These are phyloP conservation scores for Lophius piscatorius DNA, from an alignment of 2,113 vertebrate genomes.

Conservation along the genomic window DNA sequence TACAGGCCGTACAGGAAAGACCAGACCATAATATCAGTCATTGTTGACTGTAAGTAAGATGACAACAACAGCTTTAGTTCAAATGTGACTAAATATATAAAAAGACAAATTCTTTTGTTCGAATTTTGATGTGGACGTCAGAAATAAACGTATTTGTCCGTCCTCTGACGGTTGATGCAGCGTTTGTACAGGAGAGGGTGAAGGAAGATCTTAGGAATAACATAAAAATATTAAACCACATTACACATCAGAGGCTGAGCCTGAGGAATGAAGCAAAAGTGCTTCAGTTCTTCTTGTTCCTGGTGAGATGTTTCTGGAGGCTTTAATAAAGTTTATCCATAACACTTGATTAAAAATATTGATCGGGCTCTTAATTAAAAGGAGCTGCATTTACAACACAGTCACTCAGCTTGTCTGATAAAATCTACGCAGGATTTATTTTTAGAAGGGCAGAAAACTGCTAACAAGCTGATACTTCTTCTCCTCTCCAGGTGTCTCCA, in stretches of 20 bases:
- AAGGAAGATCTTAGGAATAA: conserved; percentile 16
- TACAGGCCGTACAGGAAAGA: no score
- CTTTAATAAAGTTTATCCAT: conserved; percentile 18
- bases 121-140: no score
- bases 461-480: no score
- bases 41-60: no score
- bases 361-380: conserved; percentile 42
- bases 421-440: conserved; percentile 11
- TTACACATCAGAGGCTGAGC: not conserved
- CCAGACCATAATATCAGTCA: no score
- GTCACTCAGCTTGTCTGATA: not conserved
- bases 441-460: no score
- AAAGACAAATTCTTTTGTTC: no score
- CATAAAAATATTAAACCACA: conserved; percentile 7
- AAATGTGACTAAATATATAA: no score
- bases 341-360: conserved; percentile 38
- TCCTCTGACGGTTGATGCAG: conserved; percentile 1
- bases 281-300: not conserved
- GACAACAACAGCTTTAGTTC: no score
- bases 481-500: no score
- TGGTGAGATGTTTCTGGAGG: not conserved
- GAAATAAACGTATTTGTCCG: no score
- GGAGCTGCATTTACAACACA: not conserved
- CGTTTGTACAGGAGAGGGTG: not conserved
- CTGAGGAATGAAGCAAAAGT: conserved; percentile 5